Conservation (phyloP, 2,113 vertebrate species). For the Rattus rattus region DNA sequence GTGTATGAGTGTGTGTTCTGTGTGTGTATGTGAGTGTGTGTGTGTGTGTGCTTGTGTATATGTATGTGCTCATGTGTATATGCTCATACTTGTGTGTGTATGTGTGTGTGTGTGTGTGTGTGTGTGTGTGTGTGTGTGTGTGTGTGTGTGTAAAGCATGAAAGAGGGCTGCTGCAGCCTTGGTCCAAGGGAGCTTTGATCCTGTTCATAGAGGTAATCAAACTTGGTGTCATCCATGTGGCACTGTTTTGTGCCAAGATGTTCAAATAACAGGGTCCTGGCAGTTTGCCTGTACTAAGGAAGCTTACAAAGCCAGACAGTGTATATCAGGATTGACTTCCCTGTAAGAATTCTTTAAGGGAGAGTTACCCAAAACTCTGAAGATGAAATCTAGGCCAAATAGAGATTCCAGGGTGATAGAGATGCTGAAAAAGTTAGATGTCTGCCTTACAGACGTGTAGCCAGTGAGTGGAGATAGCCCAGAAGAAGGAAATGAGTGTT, state of each 20-base stretch:
- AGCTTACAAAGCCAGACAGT: neutral
- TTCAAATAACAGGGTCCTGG: neutral
- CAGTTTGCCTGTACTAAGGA: neutral
- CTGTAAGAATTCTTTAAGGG: neutral
- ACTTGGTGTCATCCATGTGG: neutral
- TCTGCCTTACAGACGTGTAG: neutral
- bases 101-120: neutral
- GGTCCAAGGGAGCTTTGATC: neutral
- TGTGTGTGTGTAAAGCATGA: neutral
- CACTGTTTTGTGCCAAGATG: neutral
- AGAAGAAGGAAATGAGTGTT: too few species aligned
- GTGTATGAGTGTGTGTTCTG: too few species aligned
- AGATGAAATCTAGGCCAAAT: neutral
- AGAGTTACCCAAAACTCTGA: neutral
- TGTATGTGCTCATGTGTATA: too few species aligned
- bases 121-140: neutral
- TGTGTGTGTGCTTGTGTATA: too few species aligned
- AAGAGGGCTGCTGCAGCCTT: neutral
- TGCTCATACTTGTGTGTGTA: neutral
- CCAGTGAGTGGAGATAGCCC: neutral
- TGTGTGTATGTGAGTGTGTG: too few species aligned
- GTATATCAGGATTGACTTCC: neutral
- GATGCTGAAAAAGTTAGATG: neutral
- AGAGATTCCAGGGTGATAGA: neutral
- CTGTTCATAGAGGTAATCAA: neutral